Percentiles rank a stretch among this genome's conserved stretches.
Conservation (phyloP, 2,113 vertebrate genomes). For the Danionella cerebrum region DNA sequence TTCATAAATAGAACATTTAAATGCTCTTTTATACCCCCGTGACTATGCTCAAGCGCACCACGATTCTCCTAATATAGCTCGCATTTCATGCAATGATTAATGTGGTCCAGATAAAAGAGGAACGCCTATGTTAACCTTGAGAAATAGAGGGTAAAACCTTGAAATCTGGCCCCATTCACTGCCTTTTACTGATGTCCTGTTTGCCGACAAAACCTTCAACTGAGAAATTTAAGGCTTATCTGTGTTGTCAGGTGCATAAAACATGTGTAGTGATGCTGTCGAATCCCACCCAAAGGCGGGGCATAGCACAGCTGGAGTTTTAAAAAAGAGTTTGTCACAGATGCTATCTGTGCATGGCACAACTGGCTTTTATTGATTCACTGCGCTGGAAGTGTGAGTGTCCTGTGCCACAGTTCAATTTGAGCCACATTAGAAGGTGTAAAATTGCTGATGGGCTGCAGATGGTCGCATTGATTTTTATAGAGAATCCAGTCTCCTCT, state of each 20-base stretch:
- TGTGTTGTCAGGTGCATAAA: neutral
- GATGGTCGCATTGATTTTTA: conserved; percentile 6
- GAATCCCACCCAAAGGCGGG: neutral
- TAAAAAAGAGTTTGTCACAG: conserved; percentile 11
- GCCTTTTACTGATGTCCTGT: neutral
- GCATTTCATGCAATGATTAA: conserved; percentile 20
- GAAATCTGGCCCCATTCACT: conserved; percentile 2
- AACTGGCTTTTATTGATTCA: conserved; percentile 33
- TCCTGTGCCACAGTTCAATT: conserved; percentile 26
- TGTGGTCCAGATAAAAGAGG: conserved; percentile 8
- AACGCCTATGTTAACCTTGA: conserved; percentile 8
- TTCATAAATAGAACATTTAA: neutral
- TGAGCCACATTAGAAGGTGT: neutral
- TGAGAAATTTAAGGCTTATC: neutral
- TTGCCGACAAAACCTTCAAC: neutral
- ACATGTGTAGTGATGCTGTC: neutral
- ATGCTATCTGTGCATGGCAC: conserved; percentile 27
- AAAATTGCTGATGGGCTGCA: conserved; percentile 1
- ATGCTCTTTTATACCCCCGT: neutral
- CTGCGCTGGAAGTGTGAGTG: conserved; percentile 14
- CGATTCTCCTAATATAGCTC: conserved; percentile 9
- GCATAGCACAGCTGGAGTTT: neutral
- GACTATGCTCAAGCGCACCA: neutral
- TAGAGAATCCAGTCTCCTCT: neutral
- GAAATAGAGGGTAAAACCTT: conserved; percentile 11